A percentile compares a stretch with the other conserved stretches of the same genome.
These are phyloP conservation scores for Pachycephala philippinensis DNA, from an alignment of 2,113 vertebrate genomes.

Conservation along the genomic window DNA sequence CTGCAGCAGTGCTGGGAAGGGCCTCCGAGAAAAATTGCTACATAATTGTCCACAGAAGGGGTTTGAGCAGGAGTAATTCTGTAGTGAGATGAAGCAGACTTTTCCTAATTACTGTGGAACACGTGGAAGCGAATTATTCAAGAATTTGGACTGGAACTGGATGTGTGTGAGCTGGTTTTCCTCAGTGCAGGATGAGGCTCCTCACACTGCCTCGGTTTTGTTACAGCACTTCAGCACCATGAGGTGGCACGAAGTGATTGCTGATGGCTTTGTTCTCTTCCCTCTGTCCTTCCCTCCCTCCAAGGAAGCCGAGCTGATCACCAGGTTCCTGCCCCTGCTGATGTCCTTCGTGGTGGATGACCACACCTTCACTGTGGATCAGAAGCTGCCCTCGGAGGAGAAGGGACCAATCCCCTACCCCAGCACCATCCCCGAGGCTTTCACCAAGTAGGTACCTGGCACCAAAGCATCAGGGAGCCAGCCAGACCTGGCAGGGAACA, in stretches of 20 bases:
- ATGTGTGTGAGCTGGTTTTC: not conserved
- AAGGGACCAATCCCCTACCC: constrained; percentile 84
- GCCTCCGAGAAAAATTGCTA: not conserved
- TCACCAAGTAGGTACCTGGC: constrained; percentile 78
- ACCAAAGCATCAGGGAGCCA: not conserved
- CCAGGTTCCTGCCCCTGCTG: constrained; percentile 90
- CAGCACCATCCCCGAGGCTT: constrained; percentile 82
- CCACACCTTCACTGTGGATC: constrained; percentile 88
- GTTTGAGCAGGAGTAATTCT: not conserved
- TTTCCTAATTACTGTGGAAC: not conserved
- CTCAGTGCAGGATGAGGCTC: not conserved
- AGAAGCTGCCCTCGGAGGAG: constrained; percentile 91
- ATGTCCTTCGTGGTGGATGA: constrained; percentile 97
- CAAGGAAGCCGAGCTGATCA: constrained; percentile 90
- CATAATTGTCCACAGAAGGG: not conserved
- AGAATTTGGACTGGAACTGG: not conserved
- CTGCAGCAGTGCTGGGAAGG: not conserved
- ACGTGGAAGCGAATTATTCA: not conserved
- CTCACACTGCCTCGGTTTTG: not conserved
- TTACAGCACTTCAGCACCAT: not conserved
- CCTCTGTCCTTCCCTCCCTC: not conserved
- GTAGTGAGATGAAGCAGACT: not conserved
- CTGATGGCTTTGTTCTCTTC: not conserved
- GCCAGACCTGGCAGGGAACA: not conserved
- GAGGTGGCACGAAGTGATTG: not conserved